Base-by-base conservation (phyloP, 2,797 vertebrate species). In the Paratrypauchen microcephalus region DNA sequence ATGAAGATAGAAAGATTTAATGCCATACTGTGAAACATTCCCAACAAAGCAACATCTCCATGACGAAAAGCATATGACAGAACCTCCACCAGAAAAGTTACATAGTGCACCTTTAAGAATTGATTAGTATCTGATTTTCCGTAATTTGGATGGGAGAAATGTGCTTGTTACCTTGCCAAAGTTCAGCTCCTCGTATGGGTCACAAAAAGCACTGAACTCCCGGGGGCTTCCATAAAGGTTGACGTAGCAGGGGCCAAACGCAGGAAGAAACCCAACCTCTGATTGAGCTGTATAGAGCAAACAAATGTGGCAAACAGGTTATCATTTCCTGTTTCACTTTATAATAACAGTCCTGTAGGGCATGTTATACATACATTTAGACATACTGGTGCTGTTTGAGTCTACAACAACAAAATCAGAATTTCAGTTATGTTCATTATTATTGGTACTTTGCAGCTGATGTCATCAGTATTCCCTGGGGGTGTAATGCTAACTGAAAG, bases 161-260 rank as follows among this genome's bases (percentile, higher is more conserved):
- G 4, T 12, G 56, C 9, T n/a, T 5, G 56, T 64, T 72, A 97
- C 98, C 94, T 96, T 98, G 83, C 98, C 97, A 32, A 88, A 87
- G 83, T 99, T 99, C 69, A 99, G 92, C 0, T 98, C 95, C 2
- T 99, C 96, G 0, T 97, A 98, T 0, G 95, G 96, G 77, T 99
- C 97, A 11, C 94, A 92, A 69, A 98, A 95, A 69, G 95, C 95
- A 0, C 94, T 95, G 74, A 95, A 99, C 85, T 99, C 97, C 89
- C 98, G 93, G 45, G 94, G 96, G 80, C 98, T 98, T 59, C 98
- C 98, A 0, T 99, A 99, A 11, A 99, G 91, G 80, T 99, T 99
- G 72, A 99, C 68, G 62, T 97, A 99, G 83, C 95, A 97, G 32
- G 97, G 98, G 1, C 98, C 98, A 92, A 99, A 99, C 0, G 95